These are phyloP conservation scores for Neodiprion virginianus DNA, from an alignment of 1,140 invertebrate species.

Conservation along the genomic window DNA sequence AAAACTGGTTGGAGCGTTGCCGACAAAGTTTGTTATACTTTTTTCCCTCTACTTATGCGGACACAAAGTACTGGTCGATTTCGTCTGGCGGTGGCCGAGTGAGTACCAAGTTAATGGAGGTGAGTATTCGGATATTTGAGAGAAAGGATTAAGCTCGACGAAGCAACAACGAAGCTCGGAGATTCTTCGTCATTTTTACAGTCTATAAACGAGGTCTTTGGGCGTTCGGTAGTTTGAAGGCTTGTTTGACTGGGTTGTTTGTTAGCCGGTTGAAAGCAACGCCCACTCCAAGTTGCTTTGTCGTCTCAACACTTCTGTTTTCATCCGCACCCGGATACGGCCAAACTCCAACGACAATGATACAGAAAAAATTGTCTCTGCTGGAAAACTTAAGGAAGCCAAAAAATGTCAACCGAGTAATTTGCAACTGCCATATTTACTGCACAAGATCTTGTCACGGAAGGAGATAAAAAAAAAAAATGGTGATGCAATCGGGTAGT, in stretches of 20 bases:
- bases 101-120: background rate
- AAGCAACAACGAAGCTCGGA: too few relatives aligned
- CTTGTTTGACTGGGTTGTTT: background rate
- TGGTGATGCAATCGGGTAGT: too few relatives aligned
- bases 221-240: background rate
- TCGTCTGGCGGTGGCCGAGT: background rate
- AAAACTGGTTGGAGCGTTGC: too few relatives aligned
- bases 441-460: too few relatives aligned
- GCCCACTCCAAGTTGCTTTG: background rate
- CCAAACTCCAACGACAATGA: background rate
- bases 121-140: too few relatives aligned
- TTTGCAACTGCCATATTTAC: too few relatives aligned
- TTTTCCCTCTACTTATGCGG: too few relatives aligned
- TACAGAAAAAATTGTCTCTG: background rate
- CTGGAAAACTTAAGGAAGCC: too few relatives aligned
- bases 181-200: background rate
- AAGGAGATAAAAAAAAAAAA: too few relatives aligned
- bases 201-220: background rate
- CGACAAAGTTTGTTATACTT: too few relatives aligned
- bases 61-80: background rate
- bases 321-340: background rate
- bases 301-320: background rate
- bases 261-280: background rate
- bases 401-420: too few relatives aligned
- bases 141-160: too few relatives aligned